Conservation (phyloP, 1,140 invertebrate species). For the Cotesia typhae region DNA sequence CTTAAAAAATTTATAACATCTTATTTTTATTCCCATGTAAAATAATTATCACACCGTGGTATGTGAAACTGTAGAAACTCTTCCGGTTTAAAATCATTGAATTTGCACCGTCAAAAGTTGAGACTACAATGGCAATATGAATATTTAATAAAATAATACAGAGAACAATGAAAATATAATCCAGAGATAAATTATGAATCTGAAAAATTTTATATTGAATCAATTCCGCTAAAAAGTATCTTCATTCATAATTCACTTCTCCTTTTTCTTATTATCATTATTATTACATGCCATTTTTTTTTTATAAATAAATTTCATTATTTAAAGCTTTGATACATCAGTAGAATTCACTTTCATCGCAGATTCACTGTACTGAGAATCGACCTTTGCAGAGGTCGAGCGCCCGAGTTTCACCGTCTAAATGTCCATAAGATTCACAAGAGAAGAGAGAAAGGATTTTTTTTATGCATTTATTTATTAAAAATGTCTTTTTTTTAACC, state of each 20-base stretch:
- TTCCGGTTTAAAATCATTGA: slow-evolving; percentile 52
- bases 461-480: background rate
- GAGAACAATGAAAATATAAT: background rate
- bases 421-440: slow-evolving; percentile 5
- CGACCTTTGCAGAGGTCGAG: slow-evolving; percentile 60
- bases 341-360: slow-evolving; percentile 55
- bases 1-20: slow-evolving; percentile 21
- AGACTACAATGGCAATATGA: slow-evolving; percentile 3
- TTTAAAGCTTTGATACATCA: slow-evolving; percentile 26
- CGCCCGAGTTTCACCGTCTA: slow-evolving; percentile 59
- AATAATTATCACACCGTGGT: slow-evolving; percentile 58
- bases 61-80: slow-evolving; percentile 63
- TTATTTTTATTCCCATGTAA: slow-evolving; percentile 32
- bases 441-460: slow-evolving; percentile 6
- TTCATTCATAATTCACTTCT: too few species aligned
- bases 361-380: slow-evolving; percentile 43
- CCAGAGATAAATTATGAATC: background rate
- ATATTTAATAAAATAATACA: background rate
- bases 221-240: background rate
- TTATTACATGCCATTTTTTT: too few species aligned
- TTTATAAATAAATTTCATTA: slow-evolving; percentile 29
- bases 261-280: background rate
- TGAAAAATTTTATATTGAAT: background rate
- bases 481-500: background rate
- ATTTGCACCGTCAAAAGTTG: background rate